These are phyloP conservation scores for Phylloscopus whistleri DNA, from an alignment of 2,113 vertebrate species.

Conservation along the genomic window DNA sequence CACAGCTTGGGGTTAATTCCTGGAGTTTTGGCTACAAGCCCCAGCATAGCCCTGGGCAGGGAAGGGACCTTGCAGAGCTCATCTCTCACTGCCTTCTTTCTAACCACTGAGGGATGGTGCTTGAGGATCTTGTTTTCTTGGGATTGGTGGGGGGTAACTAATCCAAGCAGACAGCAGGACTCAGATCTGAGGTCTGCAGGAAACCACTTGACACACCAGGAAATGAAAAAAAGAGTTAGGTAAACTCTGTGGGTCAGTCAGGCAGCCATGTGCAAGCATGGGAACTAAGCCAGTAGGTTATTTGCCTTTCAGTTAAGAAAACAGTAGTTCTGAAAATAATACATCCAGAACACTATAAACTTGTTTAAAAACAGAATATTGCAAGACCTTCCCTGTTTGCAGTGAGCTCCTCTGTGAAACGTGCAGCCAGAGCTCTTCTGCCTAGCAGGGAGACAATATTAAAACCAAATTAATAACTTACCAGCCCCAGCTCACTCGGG, in stretches of 20 bases:
- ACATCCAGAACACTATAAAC: neutral
- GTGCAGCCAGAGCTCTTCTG: neutral
- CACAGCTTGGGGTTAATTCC: neutral
- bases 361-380: slow-evolving; percentile 16
- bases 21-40: neutral
- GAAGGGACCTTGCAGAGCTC: neutral
- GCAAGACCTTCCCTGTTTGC: neutral
- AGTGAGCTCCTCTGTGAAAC: neutral
- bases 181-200: neutral
- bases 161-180: neutral
- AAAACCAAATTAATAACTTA: neutral
- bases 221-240: neutral
- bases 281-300: slow-evolving; percentile 10
- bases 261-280: neutral
- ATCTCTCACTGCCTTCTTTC: neutral
- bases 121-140: neutral
- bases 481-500: neutral
- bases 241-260: neutral
- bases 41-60: neutral
- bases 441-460: neutral
- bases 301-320: slow-evolving; percentile 39
- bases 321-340: slow-evolving; percentile 15
- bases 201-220: neutral
- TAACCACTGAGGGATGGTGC: neutral
- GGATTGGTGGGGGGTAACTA: neutral